phyloP scores from a whole-genome alignment of 2,113 vertebrate genomes.

The Tenebrosternarchus preto region DNA sequence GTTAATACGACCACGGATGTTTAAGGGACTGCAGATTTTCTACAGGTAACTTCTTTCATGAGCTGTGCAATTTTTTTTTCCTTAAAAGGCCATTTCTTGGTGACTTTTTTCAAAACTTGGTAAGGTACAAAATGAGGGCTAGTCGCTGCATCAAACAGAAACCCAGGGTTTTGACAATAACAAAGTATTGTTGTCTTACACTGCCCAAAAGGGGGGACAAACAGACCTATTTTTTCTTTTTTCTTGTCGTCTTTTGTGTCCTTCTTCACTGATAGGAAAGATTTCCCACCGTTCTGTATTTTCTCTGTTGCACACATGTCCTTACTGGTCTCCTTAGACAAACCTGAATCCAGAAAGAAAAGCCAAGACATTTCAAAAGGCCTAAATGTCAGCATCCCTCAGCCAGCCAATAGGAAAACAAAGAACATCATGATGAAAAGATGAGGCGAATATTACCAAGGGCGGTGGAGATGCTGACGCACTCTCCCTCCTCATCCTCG shows the following conservation, averaged over 20 bases:
- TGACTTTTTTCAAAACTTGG: no score
- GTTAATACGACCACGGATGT: not conserved
- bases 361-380: not conserved
- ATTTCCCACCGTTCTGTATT: conserved; percentile 54
- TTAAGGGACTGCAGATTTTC: no score
- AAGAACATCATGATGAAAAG: not conserved
- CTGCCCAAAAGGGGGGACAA: not conserved
- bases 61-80: no score
- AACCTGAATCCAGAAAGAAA: conserved; percentile 52
- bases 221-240: conserved; percentile 85
- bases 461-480: not conserved
- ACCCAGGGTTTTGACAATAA: not conserved
- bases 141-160: no score
- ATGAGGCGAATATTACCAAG: conserved; percentile 33
- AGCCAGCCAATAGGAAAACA: not conserved
- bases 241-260: conserved; percentile 69
- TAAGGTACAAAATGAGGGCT: no score
- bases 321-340: conserved; percentile 22
- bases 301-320: conserved; percentile 49
- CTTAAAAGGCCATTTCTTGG: no score
- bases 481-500: conserved; percentile 60
- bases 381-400: conserved; percentile 10
- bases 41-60: not conserved
- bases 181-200: conserved; percentile 43
- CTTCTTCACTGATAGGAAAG: conserved; percentile 66